Evolutionary conservation across 2,797 vertebrate species (phyloP), one percentile per base, ranked within the genome.

Genomic region (Spheniscus humboldti): DNA sequence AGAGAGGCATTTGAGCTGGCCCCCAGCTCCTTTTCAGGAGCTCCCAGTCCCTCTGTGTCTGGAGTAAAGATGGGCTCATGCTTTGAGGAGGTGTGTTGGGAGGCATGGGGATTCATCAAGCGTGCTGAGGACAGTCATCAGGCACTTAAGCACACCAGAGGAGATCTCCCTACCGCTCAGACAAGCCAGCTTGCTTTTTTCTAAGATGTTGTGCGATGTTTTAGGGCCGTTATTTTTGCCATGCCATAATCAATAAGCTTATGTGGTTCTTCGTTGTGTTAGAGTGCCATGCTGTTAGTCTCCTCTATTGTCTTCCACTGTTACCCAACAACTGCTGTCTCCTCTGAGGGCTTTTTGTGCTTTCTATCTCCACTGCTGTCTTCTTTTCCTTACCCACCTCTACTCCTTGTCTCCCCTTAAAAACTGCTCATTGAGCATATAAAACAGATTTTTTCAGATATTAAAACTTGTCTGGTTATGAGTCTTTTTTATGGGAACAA

Each of bases 61-160:
- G 16, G 33, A 76, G 12, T 37, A 66, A 85, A 85, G n/a, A 16
- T 8, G 9, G 11, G 6, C 9, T 64, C 8, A 2, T 19, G 24
- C 37, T 57, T 89, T 0, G 0, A 60, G 37, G 35, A 67, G 7
- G 47, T 4, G 4, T 14, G 1, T 12, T 47, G 63, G 25, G 18
- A 31, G 33, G 13, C 18, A 12, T 14, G 13, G 6, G 27, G 8
- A 56, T 87, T 68, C n/a, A 27, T 35, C n/a, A 56, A 3, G 23
- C 0, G 0, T 62, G 25, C 7, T 81, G 14, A n/a, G 30, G 11
- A 23, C 10, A 59, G 9, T 16, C 37, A 43, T 23, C 22, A 73
- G 43, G 22, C 33, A 28, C 25, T 57, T 50, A 69, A 57, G 27
- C 7, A 35, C 23, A 19, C 15, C 25, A 82, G 31, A 60, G 17